These are phyloP conservation scores for Cataglyphis rosenhaueri DNA, from an alignment of 2,888 invertebrate genomes.

Conservation along the genomic window DNA sequence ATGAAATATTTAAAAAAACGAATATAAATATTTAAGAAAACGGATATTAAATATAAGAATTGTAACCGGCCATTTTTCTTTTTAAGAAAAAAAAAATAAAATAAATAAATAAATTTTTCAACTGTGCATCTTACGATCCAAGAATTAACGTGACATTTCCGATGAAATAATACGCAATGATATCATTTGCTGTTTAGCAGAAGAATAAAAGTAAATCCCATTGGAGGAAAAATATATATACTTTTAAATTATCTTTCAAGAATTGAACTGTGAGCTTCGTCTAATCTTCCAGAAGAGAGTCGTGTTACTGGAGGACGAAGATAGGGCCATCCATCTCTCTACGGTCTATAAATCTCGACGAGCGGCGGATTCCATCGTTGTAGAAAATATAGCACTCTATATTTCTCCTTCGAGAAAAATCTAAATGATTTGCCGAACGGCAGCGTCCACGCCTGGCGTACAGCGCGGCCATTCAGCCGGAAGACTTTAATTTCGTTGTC, in stretches of 20 bases:
- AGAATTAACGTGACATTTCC: background rate
- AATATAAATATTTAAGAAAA: no score
- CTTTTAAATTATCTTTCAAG: background rate
- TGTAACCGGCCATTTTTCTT: no score
- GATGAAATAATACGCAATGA: background rate
- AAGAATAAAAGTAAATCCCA: background rate
- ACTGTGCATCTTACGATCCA: no score
- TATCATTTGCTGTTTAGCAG: background rate
- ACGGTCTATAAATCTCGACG: conserved; percentile 17
- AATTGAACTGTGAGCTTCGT: background rate
- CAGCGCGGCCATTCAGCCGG: conserved; percentile 28
- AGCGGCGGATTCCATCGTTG: background rate
- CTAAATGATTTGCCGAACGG: conserved; percentile 35
- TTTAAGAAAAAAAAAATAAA: no score
- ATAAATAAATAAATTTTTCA: no score
- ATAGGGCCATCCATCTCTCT: background rate
- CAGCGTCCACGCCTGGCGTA: conserved; percentile 8
- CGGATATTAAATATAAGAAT: no score
- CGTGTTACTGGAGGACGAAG: background rate
- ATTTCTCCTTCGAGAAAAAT: conserved; percentile 32
- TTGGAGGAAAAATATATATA: background rate
- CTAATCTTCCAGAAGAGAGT: background rate
- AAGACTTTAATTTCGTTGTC: conserved; percentile 55
- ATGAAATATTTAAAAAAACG: no score
- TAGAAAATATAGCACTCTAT: conserved; percentile 6